Base-by-base conservation (phyloP, 2,797 vertebrate species). In the Coendou prehensilis region DNA sequence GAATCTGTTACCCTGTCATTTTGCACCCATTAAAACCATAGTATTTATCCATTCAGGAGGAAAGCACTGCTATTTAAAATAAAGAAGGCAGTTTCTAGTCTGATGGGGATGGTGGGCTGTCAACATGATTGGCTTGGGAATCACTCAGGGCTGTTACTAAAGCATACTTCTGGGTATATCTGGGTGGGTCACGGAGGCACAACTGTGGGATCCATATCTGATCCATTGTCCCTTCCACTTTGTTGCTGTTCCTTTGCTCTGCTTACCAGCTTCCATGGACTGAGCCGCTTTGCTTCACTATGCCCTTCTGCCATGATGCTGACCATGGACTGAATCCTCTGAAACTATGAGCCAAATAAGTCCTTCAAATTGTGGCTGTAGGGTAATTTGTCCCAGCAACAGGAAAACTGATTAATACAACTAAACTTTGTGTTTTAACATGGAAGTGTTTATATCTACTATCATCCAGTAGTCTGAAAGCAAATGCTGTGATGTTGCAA, bases 151-250 rank as follows among this genome's bases (percentile, higher is more conserved):
- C 71, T 15, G 2, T 71, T 13, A 26, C 11, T 3, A 11, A 47
- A 28, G 71, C 7, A 37, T 17, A n/a, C 13, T 9, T 8, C 67
- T 69, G 67, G 15, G 67, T 8, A 18, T 37, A 20, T n/a, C n/a
- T 37, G 64, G 17, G 63, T 37, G 67, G 67, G 67, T n/a, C 67
- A 18, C 61, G 5, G 61, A 30, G 69, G 69, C 7, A 9, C 1
- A 7, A 22, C 9, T 0, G 2, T 18, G 64, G 64, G 33, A 4
- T 15, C 33, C 1, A 9, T 33, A 5, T 18, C 7, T n/a, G 7
- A 3, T 8, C 20, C 69, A 20, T 8, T 23, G 20, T 9, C 69
- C 69, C 37, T 22, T 71, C 69, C 37, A 9, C n/a, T 1, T 41
- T 45, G 20, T 23, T 2, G 41, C 71, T 45, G 71, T 9, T 6